Percentiles rank a stretch among this genome's conserved stretches.
Evolutionary conservation across 2,888 invertebrate species (phyloP).

Genomic region (Steinernema scapterisci): DNA sequence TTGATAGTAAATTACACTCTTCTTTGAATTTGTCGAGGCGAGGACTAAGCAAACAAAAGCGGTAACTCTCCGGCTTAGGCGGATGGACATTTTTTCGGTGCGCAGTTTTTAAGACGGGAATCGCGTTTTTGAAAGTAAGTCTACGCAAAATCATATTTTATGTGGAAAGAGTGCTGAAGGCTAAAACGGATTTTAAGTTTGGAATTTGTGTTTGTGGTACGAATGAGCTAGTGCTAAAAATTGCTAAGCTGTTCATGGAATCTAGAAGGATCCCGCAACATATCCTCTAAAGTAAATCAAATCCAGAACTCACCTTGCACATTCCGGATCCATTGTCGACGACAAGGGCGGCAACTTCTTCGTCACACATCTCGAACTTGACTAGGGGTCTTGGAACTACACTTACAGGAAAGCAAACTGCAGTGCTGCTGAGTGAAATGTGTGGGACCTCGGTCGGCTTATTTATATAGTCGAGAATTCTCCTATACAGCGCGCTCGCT

Average conservation of each 20-base stretch:
- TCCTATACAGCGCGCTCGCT: constrained; percentile 25
- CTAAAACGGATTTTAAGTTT: neutral
- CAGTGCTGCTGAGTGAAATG: constrained; percentile 31
- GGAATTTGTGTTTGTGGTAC: too few relatives aligned
- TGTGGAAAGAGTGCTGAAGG: neutral
- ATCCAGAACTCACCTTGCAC: constrained; percentile 40
- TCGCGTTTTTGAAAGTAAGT: too few relatives aligned
- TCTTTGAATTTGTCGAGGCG: neutral
- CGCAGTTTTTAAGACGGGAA: too few relatives aligned
- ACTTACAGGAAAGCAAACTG: constrained; percentile 31
- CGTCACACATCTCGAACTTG: constrained; percentile 72
- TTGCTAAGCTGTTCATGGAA: too few relatives aligned
- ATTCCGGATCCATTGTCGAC: constrained; percentile 52
- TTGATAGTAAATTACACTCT: constrained; percentile 15
- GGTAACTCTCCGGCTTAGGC: neutral
- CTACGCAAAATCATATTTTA: neutral
- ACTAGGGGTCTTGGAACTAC: constrained; percentile 11
- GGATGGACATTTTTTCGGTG: too few relatives aligned
- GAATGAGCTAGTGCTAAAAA: too few relatives aligned
- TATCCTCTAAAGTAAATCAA: neutral
- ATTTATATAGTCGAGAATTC: constrained; percentile 29
- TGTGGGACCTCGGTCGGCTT: constrained; percentile 28
- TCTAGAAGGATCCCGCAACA: too few relatives aligned
- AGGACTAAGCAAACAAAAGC: neutral
- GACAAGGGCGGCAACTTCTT: constrained; percentile 79